A percentile compares a stretch with the other conserved stretches of the same genome.
Evolutionary conservation across 2,113 vertebrate genomes (phyloP).

Genomic region (Pleuronectes platessa): DNA sequence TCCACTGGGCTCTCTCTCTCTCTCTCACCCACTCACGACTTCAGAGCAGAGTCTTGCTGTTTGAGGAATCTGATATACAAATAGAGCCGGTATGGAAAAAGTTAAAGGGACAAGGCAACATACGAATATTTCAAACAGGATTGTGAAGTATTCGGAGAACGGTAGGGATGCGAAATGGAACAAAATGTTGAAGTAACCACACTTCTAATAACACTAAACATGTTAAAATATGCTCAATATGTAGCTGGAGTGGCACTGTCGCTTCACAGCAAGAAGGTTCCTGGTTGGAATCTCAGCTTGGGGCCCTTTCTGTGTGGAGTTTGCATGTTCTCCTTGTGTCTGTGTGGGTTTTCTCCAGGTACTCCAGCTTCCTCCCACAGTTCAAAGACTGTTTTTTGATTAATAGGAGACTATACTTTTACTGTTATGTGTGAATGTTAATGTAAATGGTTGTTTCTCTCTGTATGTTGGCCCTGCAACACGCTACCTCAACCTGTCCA

Average conservation of each 20-base stretch:
- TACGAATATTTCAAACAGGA: background rate
- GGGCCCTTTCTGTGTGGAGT: too few relatives aligned
- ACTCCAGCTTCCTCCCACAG: too few relatives aligned
- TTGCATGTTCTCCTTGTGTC: too few relatives aligned
- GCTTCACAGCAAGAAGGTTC: too few relatives aligned
- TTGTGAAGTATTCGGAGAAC: background rate
- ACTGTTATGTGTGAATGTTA: background rate
- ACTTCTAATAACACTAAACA: background rate
- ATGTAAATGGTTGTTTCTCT: background rate
- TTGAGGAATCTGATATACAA: slow-evolving; percentile 24
- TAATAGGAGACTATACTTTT: too few relatives aligned
- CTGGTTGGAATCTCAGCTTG: too few relatives aligned
- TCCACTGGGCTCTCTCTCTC: slow-evolving; percentile 3
- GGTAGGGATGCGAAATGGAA: background rate
- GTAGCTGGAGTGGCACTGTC: too few relatives aligned
- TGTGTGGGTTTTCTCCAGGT: too few relatives aligned
- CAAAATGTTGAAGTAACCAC: too few relatives aligned
- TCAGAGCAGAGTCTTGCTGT: slow-evolving; percentile 12
- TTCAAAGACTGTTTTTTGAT: background rate
- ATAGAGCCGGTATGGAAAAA: slow-evolving; percentile 14
- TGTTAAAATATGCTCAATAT: background rate
- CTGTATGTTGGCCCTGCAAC: background rate
- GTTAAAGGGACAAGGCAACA: slow-evolving; percentile 7
- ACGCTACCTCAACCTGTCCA: background rate
- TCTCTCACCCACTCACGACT: slow-evolving; percentile 3